Conservation (phyloP, 1,140 invertebrate species). For the Araneus ventricosus region DNA sequence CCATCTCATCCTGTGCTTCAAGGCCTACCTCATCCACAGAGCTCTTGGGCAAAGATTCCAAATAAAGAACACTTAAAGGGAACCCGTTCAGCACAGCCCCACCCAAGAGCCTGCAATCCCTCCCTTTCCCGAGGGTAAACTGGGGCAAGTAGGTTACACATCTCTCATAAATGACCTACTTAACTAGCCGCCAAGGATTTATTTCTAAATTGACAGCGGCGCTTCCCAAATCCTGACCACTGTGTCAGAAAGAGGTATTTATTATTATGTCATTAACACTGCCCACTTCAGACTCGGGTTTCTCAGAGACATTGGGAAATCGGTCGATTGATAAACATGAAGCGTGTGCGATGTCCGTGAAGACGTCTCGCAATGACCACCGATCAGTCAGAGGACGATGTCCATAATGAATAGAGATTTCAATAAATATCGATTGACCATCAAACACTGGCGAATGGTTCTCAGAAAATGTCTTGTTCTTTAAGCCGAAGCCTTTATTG, state of each 20-base stretch:
- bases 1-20: constrained; percentile 59
- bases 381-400: too few species aligned
- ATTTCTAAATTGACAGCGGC: constrained; percentile 45
- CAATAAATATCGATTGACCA: too few species aligned
- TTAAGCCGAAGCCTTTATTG: too few species aligned
- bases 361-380: not conserved
- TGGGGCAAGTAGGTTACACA: constrained; percentile 72
- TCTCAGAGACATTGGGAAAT: not conserved
- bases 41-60: constrained; percentile 69
- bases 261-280: constrained; percentile 59
- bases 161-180: constrained; percentile 60
- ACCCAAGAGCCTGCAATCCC: constrained; percentile 45
- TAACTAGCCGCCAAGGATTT: constrained; percentile 62
- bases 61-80: constrained; percentile 58
- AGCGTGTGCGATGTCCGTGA: not conserved
- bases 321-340: not conserved
- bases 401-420: too few species aligned
- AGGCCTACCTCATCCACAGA: constrained; percentile 30
- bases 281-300: constrained; percentile 10
- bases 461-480: too few species aligned
- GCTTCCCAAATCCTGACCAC: constrained; percentile 48
- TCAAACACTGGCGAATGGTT: too few species aligned
- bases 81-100: constrained; percentile 49
- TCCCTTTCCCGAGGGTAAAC: constrained; percentile 68
- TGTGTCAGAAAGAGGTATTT: constrained; percentile 54